Conservation (phyloP, 2,113 vertebrate species). For the Hydrolagus affinis region DNA sequence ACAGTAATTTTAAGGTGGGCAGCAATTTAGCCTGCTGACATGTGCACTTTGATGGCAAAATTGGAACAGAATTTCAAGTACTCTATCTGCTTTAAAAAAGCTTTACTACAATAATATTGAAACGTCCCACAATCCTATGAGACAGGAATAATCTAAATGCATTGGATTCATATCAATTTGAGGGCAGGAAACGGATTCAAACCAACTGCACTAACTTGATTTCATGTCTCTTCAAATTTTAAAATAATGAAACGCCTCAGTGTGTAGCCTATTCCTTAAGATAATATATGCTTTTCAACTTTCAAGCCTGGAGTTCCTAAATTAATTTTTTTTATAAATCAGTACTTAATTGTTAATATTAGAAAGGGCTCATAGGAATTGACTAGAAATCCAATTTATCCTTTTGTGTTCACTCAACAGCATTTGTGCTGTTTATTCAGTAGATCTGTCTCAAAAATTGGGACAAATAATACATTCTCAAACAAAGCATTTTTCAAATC, state of each 20-base stretch:
- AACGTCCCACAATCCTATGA: not conserved
- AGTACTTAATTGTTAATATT: not conserved
- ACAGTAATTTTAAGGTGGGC: not conserved
- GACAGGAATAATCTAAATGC: not conserved
- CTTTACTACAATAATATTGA: not conserved
- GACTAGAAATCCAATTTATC: conserved; percentile 10
- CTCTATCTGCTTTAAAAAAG: not conserved
- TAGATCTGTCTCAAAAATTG: no score
- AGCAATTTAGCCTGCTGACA: not conserved
- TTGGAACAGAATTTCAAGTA: not conserved
- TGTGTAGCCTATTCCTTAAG: not conserved
- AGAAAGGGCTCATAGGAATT: not conserved
- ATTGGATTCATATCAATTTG: no score
- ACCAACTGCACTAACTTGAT: no score
- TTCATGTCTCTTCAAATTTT: not conserved
- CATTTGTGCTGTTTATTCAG: not conserved
- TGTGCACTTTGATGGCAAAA: not conserved
- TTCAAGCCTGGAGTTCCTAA: not conserved
- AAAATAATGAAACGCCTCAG: not conserved
- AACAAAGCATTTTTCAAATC: not conserved
- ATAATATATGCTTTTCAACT: not conserved
- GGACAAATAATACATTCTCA: no score
- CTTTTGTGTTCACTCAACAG: not conserved
- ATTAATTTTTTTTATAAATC: not conserved
- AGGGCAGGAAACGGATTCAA: no score